These are phyloP conservation scores for Aplodontia rufa DNA, from an alignment of 2,113 vertebrate species.

Conservation along the genomic window DNA sequence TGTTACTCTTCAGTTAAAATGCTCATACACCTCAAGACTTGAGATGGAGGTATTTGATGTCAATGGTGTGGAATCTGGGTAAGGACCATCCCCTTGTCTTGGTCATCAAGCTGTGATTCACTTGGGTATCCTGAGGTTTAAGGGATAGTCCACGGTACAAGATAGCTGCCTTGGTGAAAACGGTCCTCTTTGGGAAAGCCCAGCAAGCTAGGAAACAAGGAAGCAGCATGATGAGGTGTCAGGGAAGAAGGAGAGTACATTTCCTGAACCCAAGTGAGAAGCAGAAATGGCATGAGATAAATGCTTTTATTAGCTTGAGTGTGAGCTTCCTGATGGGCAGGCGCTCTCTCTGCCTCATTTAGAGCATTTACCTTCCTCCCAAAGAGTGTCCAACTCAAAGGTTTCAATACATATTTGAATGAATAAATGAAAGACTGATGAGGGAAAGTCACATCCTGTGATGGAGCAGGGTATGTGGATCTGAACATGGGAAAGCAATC, in stretches of 20 bases:
- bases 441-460: not conserved
- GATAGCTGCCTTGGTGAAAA: not conserved
- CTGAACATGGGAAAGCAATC: not conserved
- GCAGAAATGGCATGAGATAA: not conserved
- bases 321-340: not conserved
- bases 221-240: not conserved
- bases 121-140: not conserved
- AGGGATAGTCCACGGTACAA: not conserved
- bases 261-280: not conserved
- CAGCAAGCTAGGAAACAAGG: too few relatives aligned
- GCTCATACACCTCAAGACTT: not conserved
- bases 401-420: not conserved
- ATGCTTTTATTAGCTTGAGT: not conserved
- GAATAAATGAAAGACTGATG: not conserved
- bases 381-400: not conserved
- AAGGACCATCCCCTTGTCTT: not conserved
- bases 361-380: not conserved
- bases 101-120: not conserved
- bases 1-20: too few relatives aligned
- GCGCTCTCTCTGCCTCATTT: not conserved
- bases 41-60: not conserved
- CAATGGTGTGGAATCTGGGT: not conserved
- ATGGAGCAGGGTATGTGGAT: not conserved
- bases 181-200: not conserved
- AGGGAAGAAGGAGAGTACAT: not conserved